These are phyloP conservation scores for Hipposideros armiger DNA, from an alignment of 2,113 vertebrate species.

Conservation along the genomic window DNA sequence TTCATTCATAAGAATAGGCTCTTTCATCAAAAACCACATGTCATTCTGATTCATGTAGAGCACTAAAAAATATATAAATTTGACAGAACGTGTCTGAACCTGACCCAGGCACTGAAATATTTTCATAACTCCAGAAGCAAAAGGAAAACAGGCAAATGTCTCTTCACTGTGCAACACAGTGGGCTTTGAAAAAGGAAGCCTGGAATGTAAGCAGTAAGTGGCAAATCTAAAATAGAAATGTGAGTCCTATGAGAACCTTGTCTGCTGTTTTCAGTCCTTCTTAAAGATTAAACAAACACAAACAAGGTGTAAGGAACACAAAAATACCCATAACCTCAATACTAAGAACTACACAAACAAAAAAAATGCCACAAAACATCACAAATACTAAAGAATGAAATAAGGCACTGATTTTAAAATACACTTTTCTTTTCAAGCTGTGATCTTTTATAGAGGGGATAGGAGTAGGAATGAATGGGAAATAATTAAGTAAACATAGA, in stretches of 20 bases:
- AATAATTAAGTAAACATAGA: neutral
- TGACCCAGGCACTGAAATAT: slow-evolving; percentile 82
- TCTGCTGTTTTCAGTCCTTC: slow-evolving; percentile 73
- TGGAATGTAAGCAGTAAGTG: slow-evolving; percentile 66
- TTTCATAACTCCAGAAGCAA: slow-evolving; percentile 77
- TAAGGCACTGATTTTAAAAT: neutral
- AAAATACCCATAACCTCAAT: neutral
- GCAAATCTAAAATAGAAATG: slow-evolving; percentile 81
- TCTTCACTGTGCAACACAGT: slow-evolving; percentile 24
- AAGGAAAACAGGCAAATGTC: slow-evolving; percentile 68
- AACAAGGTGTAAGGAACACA: neutral
- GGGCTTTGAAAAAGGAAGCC: slow-evolving; percentile 67
- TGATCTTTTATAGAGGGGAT: neutral
- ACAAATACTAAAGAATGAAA: neutral
- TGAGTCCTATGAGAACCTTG: slow-evolving; percentile 72
- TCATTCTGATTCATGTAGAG: slow-evolving; percentile 55
- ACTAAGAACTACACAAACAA: neutral
- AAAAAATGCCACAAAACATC: neutral
- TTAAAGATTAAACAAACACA: slow-evolving; percentile 39
- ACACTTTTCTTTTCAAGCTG: neutral
- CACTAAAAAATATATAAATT: slow-evolving; percentile 64
- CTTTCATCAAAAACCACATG: slow-evolving; percentile 70
- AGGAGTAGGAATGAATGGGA: neutral
- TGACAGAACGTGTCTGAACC: slow-evolving; percentile 70
- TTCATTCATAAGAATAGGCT: slow-evolving; percentile 68